Evolutionary conservation across 2,888 invertebrate genomes (phyloP).

Genomic region (Amblyjoppa proteus): DNA sequence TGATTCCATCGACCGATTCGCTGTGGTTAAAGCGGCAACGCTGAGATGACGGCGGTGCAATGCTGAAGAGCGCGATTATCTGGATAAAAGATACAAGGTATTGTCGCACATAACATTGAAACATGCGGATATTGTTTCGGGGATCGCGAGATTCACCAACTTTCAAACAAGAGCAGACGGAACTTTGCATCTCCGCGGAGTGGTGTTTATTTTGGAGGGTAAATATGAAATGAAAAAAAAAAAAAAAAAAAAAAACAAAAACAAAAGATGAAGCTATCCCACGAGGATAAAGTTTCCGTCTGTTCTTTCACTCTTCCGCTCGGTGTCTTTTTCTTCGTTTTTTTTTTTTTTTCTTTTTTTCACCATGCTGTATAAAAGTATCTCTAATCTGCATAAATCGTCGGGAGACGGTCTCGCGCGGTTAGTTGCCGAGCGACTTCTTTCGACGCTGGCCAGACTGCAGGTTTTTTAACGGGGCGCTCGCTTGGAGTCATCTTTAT

Average conservation of each 20-base stretch:
- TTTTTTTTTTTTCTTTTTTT: conserved; percentile 7
- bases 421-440: background rate
- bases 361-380: background rate
- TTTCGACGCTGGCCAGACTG: background rate
- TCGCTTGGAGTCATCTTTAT: conserved; percentile 79
- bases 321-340: conserved; percentile 1
- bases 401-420: conserved; percentile 20
- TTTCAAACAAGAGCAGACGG: conserved; percentile 27
- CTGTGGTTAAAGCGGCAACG: too few species aligned
- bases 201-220: conserved; percentile 24
- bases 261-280: background rate
- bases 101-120: background rate
- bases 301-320: conserved; percentile 30
- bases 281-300: conserved; percentile 11
- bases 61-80: conserved; percentile 25
- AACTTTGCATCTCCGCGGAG: conserved; percentile 10
- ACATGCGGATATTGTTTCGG: background rate
- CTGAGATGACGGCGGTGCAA: background rate
- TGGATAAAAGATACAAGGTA: conserved; percentile 40
- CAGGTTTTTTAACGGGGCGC: background rate
- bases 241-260: conserved; percentile 8
- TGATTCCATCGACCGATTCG: too few species aligned
- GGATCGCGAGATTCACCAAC: conserved; percentile 3
- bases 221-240: background rate
- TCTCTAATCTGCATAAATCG: conserved; percentile 65